Evolutionary conservation across 2,888 invertebrate genomes (phyloP).

Genomic region (Linnaemya tessellans): DNA sequence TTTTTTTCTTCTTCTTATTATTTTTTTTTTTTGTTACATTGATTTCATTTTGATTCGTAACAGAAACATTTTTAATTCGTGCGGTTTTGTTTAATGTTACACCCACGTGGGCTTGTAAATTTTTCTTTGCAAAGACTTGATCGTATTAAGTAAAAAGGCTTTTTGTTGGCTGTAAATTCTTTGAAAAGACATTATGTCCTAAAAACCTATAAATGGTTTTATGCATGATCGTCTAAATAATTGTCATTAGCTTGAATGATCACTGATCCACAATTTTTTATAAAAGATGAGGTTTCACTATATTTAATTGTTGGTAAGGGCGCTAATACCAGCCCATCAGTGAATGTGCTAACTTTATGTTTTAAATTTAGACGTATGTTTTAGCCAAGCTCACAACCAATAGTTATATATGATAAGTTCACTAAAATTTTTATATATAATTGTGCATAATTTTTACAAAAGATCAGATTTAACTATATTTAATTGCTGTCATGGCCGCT

Average conservation of each 20-base stretch:
- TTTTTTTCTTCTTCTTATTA: neutral
- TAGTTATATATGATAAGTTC: too few relatives aligned
- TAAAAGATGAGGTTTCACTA: too few relatives aligned
- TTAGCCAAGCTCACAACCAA: too few relatives aligned
- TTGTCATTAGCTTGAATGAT: neutral
- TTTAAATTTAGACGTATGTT: too few relatives aligned
- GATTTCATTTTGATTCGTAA: slow-evolving; percentile 67
- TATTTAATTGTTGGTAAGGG: too few relatives aligned
- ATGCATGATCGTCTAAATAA: neutral
- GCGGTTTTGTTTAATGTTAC: slow-evolving; percentile 71
- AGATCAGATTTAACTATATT: too few relatives aligned
- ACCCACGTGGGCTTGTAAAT: slow-evolving; percentile 57
- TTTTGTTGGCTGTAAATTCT: slow-evolving; percentile 3
- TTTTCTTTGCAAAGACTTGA: slow-evolving; percentile 10
- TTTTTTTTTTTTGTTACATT: slow-evolving; percentile 42
- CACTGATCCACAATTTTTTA: neutral
- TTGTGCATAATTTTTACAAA: too few relatives aligned
- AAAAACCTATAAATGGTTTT: slow-evolving; percentile 59
- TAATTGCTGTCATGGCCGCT: too few relatives aligned
- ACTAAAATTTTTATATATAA: too few relatives aligned
- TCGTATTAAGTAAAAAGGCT: neutral
- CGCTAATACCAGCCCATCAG: too few relatives aligned
- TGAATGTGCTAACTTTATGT: too few relatives aligned
- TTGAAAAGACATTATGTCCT: slow-evolving; percentile 53
- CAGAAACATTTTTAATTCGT: slow-evolving; percentile 72